Evolutionary conservation across 2,888 invertebrate genomes (phyloP).

Genomic region (Lymantria monacha): DNA sequence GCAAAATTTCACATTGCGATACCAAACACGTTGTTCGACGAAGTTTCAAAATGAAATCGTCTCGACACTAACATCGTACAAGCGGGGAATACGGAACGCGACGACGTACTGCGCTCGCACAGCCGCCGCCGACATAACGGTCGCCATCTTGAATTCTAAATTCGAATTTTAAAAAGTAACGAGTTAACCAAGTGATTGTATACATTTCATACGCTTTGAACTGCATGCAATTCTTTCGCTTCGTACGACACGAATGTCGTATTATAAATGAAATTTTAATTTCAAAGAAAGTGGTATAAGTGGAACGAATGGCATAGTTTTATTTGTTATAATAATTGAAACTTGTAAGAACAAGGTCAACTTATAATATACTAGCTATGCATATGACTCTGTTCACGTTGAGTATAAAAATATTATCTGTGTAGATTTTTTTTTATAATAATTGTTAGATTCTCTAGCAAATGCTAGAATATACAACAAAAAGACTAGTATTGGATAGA

Average conservation of each 20-base stretch:
- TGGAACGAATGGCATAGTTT: neutral
- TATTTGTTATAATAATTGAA: neutral
- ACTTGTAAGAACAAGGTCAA: no score
- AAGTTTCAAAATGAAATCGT: constrained; percentile 26
- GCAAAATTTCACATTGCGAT: constrained; percentile 23
- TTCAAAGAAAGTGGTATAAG: neutral
- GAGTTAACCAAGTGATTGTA: constrained; percentile 14
- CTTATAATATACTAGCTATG: no score
- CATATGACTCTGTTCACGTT: no score
- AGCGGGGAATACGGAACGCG: constrained; percentile 56
- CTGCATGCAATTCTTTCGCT: constrained; percentile 8
- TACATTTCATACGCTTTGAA: constrained; percentile 6
- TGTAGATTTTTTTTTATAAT: no score
- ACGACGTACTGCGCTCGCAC: constrained; percentile 45
- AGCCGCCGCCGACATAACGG: constrained; percentile 35
- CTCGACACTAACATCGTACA: constrained; percentile 32
- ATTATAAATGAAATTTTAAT: neutral
- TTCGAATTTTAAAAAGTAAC: constrained; percentile 20
- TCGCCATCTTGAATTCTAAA: constrained; percentile 19
- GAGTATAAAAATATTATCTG: no score
- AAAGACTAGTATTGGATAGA: no score
- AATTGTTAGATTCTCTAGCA: no score
- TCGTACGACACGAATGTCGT: neutral
- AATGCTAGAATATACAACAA: no score
- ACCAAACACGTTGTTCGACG: constrained; percentile 14